phyloP scores from a whole-genome alignment of 2,113 vertebrate species.

The Cololabis saira region DNA sequence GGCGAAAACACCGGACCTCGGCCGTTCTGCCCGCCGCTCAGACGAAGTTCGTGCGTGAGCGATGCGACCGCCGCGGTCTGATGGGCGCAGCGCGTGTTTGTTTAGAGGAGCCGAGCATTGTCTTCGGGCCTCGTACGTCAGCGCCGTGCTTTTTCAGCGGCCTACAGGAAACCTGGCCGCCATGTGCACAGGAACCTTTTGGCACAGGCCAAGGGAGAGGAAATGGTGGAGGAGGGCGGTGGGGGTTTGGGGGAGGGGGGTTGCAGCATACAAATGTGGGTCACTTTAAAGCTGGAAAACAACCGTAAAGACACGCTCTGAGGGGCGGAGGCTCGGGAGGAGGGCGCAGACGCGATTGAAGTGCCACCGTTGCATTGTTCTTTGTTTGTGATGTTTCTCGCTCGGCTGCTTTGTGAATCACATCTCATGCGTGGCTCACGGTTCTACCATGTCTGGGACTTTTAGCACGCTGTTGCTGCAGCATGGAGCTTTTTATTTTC shows the following conservation, averaged over 20 bases:
- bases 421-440: constrained; percentile 53
- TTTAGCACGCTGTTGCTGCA: background rate
- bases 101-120: constrained; percentile 80
- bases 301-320: constrained; percentile 60
- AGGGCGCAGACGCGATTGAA: constrained; percentile 60
- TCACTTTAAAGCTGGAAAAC: constrained; percentile 81
- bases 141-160: constrained; percentile 74
- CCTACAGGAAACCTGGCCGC: constrained; percentile 82
- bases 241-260: constrained; percentile 27
- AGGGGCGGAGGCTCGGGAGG: constrained; percentile 31
- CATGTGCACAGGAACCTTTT: constrained; percentile 86
- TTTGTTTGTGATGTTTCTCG: constrained; percentile 51
- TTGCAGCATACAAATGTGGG: constrained; percentile 72
- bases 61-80: constrained; percentile 23
- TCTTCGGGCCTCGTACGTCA: constrained; percentile 80
- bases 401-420: constrained; percentile 49
- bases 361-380: constrained; percentile 56
- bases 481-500: background rate
- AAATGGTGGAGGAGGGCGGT: constrained; percentile 65
- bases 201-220: constrained; percentile 81
- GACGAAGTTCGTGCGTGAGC: constrained; percentile 35
- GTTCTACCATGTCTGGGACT: constrained; percentile 21
- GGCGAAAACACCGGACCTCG: constrained; percentile 14
- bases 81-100: constrained; percentile 68
- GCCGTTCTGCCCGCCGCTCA: constrained; percentile 49